These are phyloP conservation scores for Macrotis lagotis DNA, from an alignment of 2,113 vertebrate species.

Conservation along the genomic window DNA sequence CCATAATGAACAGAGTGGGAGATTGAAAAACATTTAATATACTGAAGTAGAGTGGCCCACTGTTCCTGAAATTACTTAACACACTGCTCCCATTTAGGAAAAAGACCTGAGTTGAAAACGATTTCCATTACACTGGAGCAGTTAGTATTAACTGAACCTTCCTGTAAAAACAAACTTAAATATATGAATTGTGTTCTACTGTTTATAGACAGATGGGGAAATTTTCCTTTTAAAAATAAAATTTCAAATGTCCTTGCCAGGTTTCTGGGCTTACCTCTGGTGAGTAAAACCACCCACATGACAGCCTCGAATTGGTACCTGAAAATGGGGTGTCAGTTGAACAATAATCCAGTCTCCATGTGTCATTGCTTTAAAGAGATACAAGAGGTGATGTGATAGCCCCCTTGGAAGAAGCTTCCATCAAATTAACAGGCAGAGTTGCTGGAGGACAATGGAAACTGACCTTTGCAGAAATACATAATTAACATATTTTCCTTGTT, in stretches of 20 bases:
- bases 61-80: conserved; percentile 58
- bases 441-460: neutral
- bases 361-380: neutral
- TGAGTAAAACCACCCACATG: neutral
- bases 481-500: neutral
- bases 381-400: too few relatives aligned
- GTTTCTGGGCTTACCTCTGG: neutral
- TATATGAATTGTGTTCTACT: neutral
- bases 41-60: conserved; percentile 19
- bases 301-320: neutral
- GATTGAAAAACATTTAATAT: conserved; percentile 67
- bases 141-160: conserved; percentile 46
- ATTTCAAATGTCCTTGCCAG: neutral
- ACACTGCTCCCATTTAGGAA: conserved; percentile 43
- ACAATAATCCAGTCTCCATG: neutral
- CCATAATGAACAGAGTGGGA: conserved; percentile 51
- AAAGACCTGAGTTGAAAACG: conserved; percentile 51
- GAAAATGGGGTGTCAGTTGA: neutral
- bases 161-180: conserved; percentile 50
- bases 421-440: neutral
- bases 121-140: conserved; percentile 27
- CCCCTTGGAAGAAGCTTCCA: neutral
- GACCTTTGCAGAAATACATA: neutral
- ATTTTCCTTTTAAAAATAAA: neutral
- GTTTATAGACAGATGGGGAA: neutral